A percentile compares a stretch with the other conserved stretches of the same genome.
Evolutionary conservation across 2,797 vertebrate species (phyloP).

Genomic region (Phrynocephalus vlangalii): DNA sequence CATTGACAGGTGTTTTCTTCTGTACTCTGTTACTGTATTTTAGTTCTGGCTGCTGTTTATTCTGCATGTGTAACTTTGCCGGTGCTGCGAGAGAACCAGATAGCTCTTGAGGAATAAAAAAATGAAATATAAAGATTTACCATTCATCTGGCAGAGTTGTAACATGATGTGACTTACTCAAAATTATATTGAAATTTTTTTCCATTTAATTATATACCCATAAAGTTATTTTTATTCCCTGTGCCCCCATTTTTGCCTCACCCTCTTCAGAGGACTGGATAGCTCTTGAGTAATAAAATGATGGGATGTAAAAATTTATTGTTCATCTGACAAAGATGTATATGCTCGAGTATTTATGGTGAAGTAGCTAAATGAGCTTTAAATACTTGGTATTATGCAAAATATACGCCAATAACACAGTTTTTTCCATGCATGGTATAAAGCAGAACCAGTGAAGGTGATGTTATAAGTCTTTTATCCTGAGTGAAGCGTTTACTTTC

Average conservation of each 20-base stretch:
- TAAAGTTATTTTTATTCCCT: too few species aligned
- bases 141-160: slow-evolving; percentile 38
- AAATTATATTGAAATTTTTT: too few species aligned
- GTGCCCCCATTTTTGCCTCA: not conserved
- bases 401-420: slow-evolving; percentile 21
- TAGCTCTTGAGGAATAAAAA: slow-evolving; percentile 41
- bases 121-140: slow-evolving; percentile 26
- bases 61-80: slow-evolving; percentile 35
- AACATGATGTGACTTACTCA: slow-evolving; percentile 25
- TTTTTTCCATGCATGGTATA: slow-evolving; percentile 9
- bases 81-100: slow-evolving; percentile 15
- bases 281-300: slow-evolving; percentile 34
- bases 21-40: not conserved
- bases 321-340: slow-evolving; percentile 42
- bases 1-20: slow-evolving; percentile 22
- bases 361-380: slow-evolving; percentile 49
- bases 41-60: slow-evolving; percentile 25
- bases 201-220: too few species aligned
- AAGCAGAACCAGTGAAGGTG: slow-evolving; percentile 3
- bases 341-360: slow-evolving; percentile 49
- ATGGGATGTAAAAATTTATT: slow-evolving; percentile 28
- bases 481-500: slow-evolving; percentile 34
- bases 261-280: slow-evolving; percentile 18
- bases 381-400: slow-evolving; percentile 45
- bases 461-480: slow-evolving; percentile 26